Evolutionary conservation across 35 echinoderm and acorn worm genomes (phyloP), one percentile per base, ranked within the genome.

Genomic region (Chiridota heheva): DNA sequence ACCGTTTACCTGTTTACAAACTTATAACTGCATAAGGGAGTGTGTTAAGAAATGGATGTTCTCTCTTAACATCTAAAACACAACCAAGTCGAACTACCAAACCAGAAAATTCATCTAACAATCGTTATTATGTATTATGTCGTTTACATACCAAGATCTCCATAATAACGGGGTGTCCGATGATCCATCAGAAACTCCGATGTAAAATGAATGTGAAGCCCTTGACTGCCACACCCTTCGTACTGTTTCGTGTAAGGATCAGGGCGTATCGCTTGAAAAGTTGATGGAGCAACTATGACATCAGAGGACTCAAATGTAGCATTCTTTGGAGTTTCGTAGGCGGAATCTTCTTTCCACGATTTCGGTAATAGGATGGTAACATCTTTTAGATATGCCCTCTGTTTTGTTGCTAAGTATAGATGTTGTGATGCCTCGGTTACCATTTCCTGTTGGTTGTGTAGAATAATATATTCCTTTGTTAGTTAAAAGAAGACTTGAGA

Each of bases 281-380:
- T 42, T 70, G 71, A 22, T 0, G 82, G 82, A 13, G 48, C 48
- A 33, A 91, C 60, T 34, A 91, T 91, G 62, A 91, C 89, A 64
- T 91, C 82, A 69, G 89, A 81, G 15, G 48, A 33, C 24, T 91
- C 89, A 48, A 91, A 91, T 22, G 73, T 87, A 22, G 58, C 42
- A 51, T 66, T 71, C 42, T 72, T 75, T 2, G 82, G 59, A 4
- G 63, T 34, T 17, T 40, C 15, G 67, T 86, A 86, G 45, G 77
- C 82, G 0, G 48, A 42, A 36, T 61, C 72, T 1, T 42, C 24
- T 0, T 40, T 86, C 89, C 89, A 91, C 24, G 74, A 51, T 43
- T 76, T 57, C 5, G 89, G 89, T 7, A 91, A 68, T 42, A 91
- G 61, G 30, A 91, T 86, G n/a, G 82, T 91, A 26, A 91, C 73